Conservation (phyloP, 2,888 invertebrate species). For the Pterostichus niger region DNA sequence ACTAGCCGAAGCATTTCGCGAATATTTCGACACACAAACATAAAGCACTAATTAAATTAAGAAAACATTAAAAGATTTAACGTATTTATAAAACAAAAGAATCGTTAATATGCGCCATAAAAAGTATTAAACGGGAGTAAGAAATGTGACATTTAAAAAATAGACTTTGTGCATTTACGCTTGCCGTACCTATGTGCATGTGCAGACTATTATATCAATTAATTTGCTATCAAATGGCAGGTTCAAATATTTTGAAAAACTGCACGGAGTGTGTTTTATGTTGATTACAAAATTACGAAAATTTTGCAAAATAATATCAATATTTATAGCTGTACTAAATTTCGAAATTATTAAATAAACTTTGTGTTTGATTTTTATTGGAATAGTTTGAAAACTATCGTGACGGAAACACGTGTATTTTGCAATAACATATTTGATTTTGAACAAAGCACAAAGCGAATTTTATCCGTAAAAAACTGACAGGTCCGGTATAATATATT, state of each 20-base stretch:
- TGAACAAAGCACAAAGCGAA: no score
- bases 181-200: background rate
- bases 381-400: background rate
- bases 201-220: background rate
- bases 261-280: background rate
- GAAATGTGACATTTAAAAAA: conserved; percentile 54
- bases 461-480: no score
- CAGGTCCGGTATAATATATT: no score
- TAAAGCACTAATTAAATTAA: background rate
- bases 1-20: background rate
- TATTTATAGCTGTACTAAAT: conserved; percentile 31
- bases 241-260: conserved; percentile 12
- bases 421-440: no score
- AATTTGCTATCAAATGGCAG: background rate
- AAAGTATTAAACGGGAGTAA: background rate
- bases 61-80: conserved; percentile 17
- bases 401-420: conserved; percentile 16
- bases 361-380: conserved; percentile 2
- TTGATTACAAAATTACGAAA: background rate
- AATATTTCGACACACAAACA: conserved; percentile 20
- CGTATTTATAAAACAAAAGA: conserved; percentile 21
- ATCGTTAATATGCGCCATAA: conserved; percentile 37
- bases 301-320: conserved; percentile 17
- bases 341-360: conserved; percentile 4
- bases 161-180: conserved; percentile 27